Percentiles rank a stretch among this genome's conserved stretches.
These are phyloP conservation scores for Lepidochrysops patricia DNA, from an alignment of 2,888 invertebrate species.

Conservation along the genomic window DNA sequence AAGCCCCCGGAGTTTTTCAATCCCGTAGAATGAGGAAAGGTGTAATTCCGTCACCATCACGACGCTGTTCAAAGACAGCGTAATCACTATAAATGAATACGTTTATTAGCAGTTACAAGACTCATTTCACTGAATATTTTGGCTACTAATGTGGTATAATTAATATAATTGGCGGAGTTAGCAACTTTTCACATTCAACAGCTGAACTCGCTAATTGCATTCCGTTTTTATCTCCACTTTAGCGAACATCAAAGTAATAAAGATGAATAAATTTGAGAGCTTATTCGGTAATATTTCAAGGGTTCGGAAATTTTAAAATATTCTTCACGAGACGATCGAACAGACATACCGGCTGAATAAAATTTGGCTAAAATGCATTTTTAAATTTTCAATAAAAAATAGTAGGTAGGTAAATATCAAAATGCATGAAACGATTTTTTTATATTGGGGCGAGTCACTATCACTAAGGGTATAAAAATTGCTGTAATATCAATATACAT, in stretches of 20 bases:
- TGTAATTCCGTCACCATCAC: neutral
- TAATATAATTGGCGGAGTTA: conserved; percentile 35
- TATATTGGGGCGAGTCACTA: too few relatives aligned
- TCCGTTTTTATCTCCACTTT: conserved; percentile 1
- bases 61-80: neutral
- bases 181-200: conserved; percentile 17
- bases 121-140: conserved; percentile 28
- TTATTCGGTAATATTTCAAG: neutral
- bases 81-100: conserved; percentile 34
- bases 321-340: too few relatives aligned
- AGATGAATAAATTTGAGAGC: neutral
- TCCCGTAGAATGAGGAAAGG: neutral
- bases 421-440: too few relatives aligned
- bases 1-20: neutral
- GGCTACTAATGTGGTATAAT: conserved; percentile 38
- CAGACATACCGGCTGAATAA: too few relatives aligned
- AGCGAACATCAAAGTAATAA: conserved; percentile 4
- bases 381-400: too few relatives aligned
- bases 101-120: conserved; percentile 34
- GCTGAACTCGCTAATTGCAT: conserved; percentile 15
- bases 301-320: neutral
- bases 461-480: too few relatives aligned
- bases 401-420: too few relatives aligned
- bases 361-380: too few relatives aligned
- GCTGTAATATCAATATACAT: too few relatives aligned